Evolutionary conservation across 2,797 vertebrate species (phyloP).

Genomic region (Cynopterus sphinx): DNA sequence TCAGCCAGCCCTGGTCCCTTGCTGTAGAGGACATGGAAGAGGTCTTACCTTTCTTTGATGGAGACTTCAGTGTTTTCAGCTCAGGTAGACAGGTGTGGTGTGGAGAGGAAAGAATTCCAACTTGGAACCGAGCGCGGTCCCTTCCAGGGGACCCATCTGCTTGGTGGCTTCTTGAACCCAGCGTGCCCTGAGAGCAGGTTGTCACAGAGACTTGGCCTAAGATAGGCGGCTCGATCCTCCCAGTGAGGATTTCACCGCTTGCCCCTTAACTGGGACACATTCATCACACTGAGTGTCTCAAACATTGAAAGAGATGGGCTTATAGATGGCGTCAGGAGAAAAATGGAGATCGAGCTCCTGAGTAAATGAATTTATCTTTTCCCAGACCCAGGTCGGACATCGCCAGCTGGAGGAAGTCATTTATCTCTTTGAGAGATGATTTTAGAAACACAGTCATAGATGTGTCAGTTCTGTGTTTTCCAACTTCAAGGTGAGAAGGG

Average conservation of each 20-base stretch:
- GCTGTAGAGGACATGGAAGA: accelerated
- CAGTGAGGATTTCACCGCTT: not conserved
- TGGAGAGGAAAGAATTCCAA: not conserved
- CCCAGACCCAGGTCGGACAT: slow-evolving; percentile 53
- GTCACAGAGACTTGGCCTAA: not conserved
- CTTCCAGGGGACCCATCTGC: not conserved
- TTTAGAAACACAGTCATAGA: slow-evolving; percentile 54
- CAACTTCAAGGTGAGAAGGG: not conserved
- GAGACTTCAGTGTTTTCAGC: not conserved
- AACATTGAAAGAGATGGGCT: slow-evolving; percentile 57
- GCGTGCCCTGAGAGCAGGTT: not conserved
- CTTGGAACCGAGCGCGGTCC: not conserved
- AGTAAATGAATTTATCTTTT: slow-evolving; percentile 77
- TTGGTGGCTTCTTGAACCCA: not conserved
- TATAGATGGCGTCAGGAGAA: slow-evolving; percentile 61
- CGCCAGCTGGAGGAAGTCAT: slow-evolving; percentile 54
- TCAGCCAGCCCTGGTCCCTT: not conserved
- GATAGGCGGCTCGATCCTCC: not conserved
- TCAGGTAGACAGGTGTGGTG: not conserved
- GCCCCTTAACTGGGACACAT: not conserved
- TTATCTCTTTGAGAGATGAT: slow-evolving; percentile 79
- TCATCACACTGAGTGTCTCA: slow-evolving; percentile 36
- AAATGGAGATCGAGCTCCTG: slow-evolving; percentile 56
- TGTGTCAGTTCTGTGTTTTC: slow-evolving; percentile 52
- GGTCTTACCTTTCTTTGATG: not conserved